Evolutionary conservation across 2,888 invertebrate species (phyloP).

Genomic region (Polietes domitor): DNA sequence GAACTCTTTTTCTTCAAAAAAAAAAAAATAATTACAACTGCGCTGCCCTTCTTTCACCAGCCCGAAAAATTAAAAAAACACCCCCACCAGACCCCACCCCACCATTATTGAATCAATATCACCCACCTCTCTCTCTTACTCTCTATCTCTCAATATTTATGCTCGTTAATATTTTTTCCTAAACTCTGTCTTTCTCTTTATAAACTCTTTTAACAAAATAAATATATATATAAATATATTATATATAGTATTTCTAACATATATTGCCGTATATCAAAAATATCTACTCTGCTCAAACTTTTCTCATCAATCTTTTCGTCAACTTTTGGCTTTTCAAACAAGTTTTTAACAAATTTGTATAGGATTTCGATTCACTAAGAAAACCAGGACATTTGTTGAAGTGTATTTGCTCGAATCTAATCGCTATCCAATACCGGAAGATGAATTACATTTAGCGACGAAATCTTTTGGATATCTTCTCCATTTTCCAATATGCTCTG

Average conservation of each 20-base stretch:
- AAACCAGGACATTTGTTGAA: slow-evolving; percentile 1
- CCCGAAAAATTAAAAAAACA: slow-evolving; percentile 50
- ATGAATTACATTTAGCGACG: no score
- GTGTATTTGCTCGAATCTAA: no score
- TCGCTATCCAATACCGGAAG: no score
- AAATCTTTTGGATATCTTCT: no score
- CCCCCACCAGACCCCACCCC: slow-evolving; percentile 50
- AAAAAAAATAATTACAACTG: slow-evolving; percentile 30
- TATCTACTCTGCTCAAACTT: slow-evolving; percentile 28
- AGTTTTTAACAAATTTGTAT: not conserved
- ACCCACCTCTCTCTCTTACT: slow-evolving; percentile 27
- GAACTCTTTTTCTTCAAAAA: slow-evolving; percentile 34
- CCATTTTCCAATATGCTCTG: no score
- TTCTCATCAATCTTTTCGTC: not conserved
- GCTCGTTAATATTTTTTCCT: slow-evolving; percentile 15
- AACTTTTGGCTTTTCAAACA: slow-evolving; percentile 34
- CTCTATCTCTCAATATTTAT: slow-evolving; percentile 43
- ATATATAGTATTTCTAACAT: slow-evolving; percentile 33
- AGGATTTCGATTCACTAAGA: not conserved
- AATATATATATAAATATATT: slow-evolving; percentile 22
- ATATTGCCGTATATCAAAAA: slow-evolving; percentile 32
- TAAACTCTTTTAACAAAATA: not conserved
- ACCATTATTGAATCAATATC: slow-evolving; percentile 24
- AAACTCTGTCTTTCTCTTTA: slow-evolving; percentile 7
- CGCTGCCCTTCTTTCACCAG: slow-evolving; percentile 37